Evolutionary conservation across 2,797 vertebrate species (phyloP), one percentile per base, ranked within the genome.

Genomic region (Gymnoscopelus microlampas): DNA sequence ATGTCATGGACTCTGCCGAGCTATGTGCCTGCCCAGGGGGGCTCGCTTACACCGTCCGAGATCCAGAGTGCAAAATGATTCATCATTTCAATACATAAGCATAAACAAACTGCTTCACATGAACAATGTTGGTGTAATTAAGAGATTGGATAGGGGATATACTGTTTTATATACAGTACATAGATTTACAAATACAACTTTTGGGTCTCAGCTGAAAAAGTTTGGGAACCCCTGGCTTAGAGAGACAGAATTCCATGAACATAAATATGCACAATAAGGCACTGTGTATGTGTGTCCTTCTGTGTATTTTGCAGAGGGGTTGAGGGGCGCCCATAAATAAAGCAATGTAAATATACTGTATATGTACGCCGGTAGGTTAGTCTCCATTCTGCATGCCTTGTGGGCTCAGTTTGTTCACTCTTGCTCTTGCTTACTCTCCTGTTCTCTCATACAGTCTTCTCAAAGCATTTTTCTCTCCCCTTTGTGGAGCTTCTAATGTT

Each of bases 161-260:
- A 3, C 2, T 29, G 26, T 29, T 29, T 29, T 29, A 4, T 29
- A 29, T 29, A 29, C 19, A 19, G 19, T 19, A 19, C 26, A 29
- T 2, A 29, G 26, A 29, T 29, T 29, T 29, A 2, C 26, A 3
- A 29, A 29, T 29, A 44, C 39, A 10, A 44, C 39, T 2, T 44
- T 44, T 44, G 39, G 39, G 39, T 44, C 39, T 44, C 7, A 10
- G 8, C 8, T 44, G 39, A 32, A 32, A 32, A 32, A 0, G 1
- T 9, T 44, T 44, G 7, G 8, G 7, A 44, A 44, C 39, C 7
- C 39, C 39, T 44, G 9, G 50, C 50, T 51, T 51, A 51, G 50
- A 51, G 50, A 15, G 59, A 64, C 47, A 53, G 50, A 32, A 29
- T 53, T 14, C 32, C 63, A 32, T n/a, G 0, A 74, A 67, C 68